Base-by-base conservation (phyloP, 1,140 invertebrate genomes). In the Ips typographus region DNA sequence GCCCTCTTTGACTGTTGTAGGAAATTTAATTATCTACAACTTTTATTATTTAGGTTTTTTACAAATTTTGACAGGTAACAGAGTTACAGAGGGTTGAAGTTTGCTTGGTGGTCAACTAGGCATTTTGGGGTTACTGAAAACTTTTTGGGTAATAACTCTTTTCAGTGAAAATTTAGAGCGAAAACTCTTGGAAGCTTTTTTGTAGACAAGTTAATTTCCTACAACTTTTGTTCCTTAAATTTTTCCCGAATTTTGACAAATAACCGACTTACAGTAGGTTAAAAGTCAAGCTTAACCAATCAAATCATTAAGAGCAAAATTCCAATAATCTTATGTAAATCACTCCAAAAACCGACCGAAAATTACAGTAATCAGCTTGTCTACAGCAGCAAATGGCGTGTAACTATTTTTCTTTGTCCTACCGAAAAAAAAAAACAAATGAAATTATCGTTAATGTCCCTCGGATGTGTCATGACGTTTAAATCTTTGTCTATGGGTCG, bases 381-480 rank as follows among this genome's bases (percentile, higher is more conserved):
- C 61, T 64, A 47, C 61, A 64, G 61, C 8, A n/a, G 4, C 47
- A 41, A 49, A 44, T 38, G 36, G 4, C 57, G 38, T 38, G 57
- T 42, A 59, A 59, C 59, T 5, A 22, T 22, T 22, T 22, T 38
- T 40, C 8, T 36, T 36, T 38, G 5, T 40, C 59, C 59, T 22
- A 5, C 4, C 6, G 37, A n/a, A 38, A 61, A 22, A 49, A n/a
- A 53, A 42, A 64, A 64, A 64, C 7, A 64, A 64, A 53, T 5
- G n/a, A 6, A 53, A 59, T 40, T 59, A 59, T 47, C 59, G n/a
- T 42, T 64, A 64, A 64, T 64, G 61, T 64, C 61, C 38, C 40
- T n/a, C 38, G 53, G 61, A 64, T 64, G 61, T 64, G 61, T 64
- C 61, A 64, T 53, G 61, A 37, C 51, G 61, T 64, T 64, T 64